Percentiles rank a stretch among this genome's conserved stretches.
Evolutionary conservation across 2,113 vertebrate species (phyloP).

Genomic region (Pogona vitticeps): DNA sequence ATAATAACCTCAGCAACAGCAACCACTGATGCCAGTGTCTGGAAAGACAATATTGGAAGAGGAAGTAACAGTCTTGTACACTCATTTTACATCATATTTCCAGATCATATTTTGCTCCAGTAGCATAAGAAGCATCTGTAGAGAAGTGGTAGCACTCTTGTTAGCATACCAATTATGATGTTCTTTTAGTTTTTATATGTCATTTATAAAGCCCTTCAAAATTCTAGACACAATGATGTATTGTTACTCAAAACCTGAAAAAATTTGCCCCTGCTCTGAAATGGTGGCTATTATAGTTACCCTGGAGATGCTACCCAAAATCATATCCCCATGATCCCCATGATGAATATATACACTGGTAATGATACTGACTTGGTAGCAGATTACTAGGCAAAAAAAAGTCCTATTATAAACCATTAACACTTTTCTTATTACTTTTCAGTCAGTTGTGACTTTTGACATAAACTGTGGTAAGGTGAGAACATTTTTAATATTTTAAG

Average conservation of each 20-base stretch:
- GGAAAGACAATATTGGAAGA: not conserved
- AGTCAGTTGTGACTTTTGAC: constrained; percentile 8
- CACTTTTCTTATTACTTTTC: not conserved
- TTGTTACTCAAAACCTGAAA: too few relatives aligned
- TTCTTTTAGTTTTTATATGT: too few relatives aligned
- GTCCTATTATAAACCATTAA: not conserved
- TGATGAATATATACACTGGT: not conserved
- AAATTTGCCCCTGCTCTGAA: not conserved
- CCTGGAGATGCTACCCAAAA: not conserved
- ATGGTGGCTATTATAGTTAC: not conserved
- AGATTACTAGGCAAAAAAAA: not conserved
- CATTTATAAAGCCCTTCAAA: not conserved
- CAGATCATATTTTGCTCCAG: not conserved
- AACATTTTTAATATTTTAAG: not conserved
- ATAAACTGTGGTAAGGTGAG: constrained; percentile 23
- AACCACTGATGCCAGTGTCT: too few relatives aligned
- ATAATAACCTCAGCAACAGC: too few relatives aligned
- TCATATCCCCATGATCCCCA: not conserved
- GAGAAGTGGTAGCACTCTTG: not conserved
- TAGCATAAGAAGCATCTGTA: too few relatives aligned
- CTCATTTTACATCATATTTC: not conserved
- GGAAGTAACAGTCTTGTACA: not conserved
- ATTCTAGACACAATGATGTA: not conserved
- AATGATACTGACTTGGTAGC: not conserved
- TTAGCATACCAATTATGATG: too few relatives aligned